Percentiles rank a stretch among this genome's conserved stretches.
Conservation (phyloP, 2,113 vertebrate genomes). For the Eurystomus gularis region DNA sequence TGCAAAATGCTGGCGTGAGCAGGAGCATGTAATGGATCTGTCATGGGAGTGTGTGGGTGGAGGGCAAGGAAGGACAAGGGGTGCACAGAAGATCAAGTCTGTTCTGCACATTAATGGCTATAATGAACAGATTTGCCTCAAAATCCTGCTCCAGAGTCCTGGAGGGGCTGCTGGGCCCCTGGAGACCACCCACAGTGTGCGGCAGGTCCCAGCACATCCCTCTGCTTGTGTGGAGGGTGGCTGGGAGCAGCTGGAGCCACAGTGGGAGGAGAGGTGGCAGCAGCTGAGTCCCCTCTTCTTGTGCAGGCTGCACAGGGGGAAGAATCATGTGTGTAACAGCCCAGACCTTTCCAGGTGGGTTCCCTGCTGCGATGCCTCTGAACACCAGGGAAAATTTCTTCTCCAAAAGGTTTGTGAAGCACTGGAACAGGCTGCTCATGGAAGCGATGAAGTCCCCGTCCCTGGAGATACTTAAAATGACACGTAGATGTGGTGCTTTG, state of each 20-base stretch:
- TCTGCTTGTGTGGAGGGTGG: background rate
- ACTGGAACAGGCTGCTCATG: background rate
- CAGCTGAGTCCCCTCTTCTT: background rate
- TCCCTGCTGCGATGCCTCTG: background rate
- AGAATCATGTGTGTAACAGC: rapidly evolving
- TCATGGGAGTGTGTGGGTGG: background rate
- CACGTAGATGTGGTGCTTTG: background rate
- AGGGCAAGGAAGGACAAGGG: background rate
- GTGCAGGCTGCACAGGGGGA: background rate
- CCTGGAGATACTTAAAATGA: background rate
- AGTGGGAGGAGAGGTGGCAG: background rate
- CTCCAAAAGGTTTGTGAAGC: background rate
- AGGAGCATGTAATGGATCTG: background rate
- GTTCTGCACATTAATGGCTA: background rate
- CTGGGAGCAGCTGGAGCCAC: background rate
- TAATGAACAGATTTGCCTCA: background rate
- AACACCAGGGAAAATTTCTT: background rate
- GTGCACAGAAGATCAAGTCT: background rate
- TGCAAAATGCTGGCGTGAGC: background rate
- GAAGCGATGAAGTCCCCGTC: background rate
- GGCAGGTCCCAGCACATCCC: too few species aligned
- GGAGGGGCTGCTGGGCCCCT: background rate
- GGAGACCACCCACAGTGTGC: rapidly evolving
- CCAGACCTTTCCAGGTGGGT: background rate
- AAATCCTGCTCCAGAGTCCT: rapidly evolving